Evolutionary conservation across 2,797 vertebrate species (phyloP).

Genomic region (Rhinatrema bivittatum): DNA sequence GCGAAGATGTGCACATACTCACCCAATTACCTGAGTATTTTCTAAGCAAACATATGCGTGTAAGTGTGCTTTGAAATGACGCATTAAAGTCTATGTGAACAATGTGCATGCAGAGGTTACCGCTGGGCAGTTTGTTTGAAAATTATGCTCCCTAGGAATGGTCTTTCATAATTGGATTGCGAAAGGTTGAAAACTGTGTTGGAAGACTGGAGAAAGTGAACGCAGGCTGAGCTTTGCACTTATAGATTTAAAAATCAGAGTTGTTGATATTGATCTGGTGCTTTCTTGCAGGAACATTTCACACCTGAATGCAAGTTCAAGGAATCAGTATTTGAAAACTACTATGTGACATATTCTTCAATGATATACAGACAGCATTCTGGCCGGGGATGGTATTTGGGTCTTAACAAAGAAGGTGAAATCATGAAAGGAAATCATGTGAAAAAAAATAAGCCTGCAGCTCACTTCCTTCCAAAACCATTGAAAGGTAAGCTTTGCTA

Average conservation of each 20-base stretch:
- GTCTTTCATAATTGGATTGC: background rate
- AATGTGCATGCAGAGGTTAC: too few species aligned
- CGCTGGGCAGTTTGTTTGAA: too few species aligned
- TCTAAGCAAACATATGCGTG: too few species aligned
- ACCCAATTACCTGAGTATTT: too few species aligned
- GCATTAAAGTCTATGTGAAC: too few species aligned
- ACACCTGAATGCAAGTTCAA: constrained; percentile 99
- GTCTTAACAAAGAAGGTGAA: constrained; percentile 97
- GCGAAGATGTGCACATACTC: too few species aligned
- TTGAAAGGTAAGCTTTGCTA: constrained; percentile 78
- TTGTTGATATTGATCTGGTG: constrained; percentile 14
- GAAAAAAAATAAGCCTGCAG: constrained; percentile 97
- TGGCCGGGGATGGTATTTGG: constrained; percentile 96
- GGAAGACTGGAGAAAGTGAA: background rate
- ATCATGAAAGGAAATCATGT: constrained; percentile 99
- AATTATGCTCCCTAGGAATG: too few species aligned
- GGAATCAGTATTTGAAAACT: constrained; percentile 98
- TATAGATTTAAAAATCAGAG: background rate
- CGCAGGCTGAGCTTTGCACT: constrained; percentile 9
- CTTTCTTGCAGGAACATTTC: constrained; percentile 85
- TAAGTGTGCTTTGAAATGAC: too few species aligned
- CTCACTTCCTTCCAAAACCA: constrained; percentile 98
- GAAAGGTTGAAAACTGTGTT: background rate
- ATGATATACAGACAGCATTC: constrained; percentile 98
- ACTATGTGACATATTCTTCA: constrained; percentile 97